phyloP scores from a whole-genome alignment of 2,113 vertebrate species.

The Callopanchax toddi region DNA sequence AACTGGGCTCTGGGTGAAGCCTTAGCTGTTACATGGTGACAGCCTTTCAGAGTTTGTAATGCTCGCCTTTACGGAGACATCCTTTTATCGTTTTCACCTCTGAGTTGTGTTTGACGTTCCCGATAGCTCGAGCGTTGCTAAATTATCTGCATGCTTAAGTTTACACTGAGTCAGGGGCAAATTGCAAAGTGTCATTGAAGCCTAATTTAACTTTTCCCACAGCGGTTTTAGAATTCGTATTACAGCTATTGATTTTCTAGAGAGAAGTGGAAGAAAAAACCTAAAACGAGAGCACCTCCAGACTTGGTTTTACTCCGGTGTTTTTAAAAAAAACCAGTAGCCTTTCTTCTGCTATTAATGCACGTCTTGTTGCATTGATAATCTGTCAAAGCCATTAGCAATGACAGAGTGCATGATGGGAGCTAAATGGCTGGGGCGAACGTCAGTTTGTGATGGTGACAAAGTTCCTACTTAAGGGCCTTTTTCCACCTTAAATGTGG shows the following conservation, averaged over 20 bases:
- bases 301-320: constrained; percentile 9
- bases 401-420: constrained; percentile 21
- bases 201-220: constrained; percentile 27
- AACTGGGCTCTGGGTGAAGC: constrained; percentile 52
- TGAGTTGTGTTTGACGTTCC: background rate
- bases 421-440: constrained; percentile 48
- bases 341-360: constrained; percentile 59
- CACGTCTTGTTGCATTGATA: constrained; percentile 59
- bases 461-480: constrained; percentile 44
- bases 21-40: constrained; percentile 43
- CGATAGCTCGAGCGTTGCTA: constrained; percentile 16
- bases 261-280: background rate
- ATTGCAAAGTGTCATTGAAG: constrained; percentile 5
- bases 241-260: constrained; percentile 35
- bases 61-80: constrained; percentile 23
- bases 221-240: constrained; percentile 8
- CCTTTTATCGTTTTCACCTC: background rate
- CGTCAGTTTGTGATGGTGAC: constrained; percentile 42
- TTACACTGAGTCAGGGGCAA: background rate
- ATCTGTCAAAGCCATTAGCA: constrained; percentile 52
- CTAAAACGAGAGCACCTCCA: background rate
- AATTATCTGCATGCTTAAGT: constrained; percentile 11
- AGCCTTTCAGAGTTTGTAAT: constrained; percentile 56
- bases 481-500: constrained; percentile 56
- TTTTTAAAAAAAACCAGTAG: constrained; percentile 35